Evolutionary conservation across 2,888 invertebrate genomes (phyloP), one percentile per base, ranked within the genome.

Genomic region (Hoplodrina ambigua): DNA sequence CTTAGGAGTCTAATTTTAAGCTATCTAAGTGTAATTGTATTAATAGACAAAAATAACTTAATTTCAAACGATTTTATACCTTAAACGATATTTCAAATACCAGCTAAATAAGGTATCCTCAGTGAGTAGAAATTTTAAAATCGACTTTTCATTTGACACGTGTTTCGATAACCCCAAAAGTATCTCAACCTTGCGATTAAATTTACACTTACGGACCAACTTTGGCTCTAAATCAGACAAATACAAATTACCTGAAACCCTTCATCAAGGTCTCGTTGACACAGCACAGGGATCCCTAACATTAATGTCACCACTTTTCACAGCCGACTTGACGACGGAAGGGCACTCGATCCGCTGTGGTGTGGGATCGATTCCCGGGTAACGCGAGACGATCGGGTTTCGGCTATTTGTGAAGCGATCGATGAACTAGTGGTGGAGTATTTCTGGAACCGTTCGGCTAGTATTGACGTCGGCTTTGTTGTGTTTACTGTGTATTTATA

Each of bases 351-450:
- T 75, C 73, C 76, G 73, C 72, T 85, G 86, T 80, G 85, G 88
- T 87, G 75, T 80, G 85, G 88, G 86, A 86, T 88, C 83, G 84
- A 76, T 85, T 89, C 89, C 85, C 80, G 82, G 63, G 82, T 77
- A 84, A 88, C 54, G 63, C 64, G 82, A 89, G 72, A 82, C 82
- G 74, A 77, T 88, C 65, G 53, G 41, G 82, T 89, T 87, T 82
- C 88, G 52, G 64, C 78, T 80, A 80, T 80, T 82, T 82, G 80
- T 65, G 80, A 72, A 72, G 72, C 72, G 70, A 83, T 85, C 80
- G 78, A 85, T 78, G 70, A 64, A 80, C 76, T 61, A 76, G 57
- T 52, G 70, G 55, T 68, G 60, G 54, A 59, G 56, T 83, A 85
- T 85, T 83, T 84, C 75, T 60, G 81, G 80, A 78, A 33, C 57